Percentiles rank a stretch among this genome's conserved stretches.
Conservation (phyloP, 2,888 invertebrate genomes). For the Acrocyrtus sp. region DNA sequence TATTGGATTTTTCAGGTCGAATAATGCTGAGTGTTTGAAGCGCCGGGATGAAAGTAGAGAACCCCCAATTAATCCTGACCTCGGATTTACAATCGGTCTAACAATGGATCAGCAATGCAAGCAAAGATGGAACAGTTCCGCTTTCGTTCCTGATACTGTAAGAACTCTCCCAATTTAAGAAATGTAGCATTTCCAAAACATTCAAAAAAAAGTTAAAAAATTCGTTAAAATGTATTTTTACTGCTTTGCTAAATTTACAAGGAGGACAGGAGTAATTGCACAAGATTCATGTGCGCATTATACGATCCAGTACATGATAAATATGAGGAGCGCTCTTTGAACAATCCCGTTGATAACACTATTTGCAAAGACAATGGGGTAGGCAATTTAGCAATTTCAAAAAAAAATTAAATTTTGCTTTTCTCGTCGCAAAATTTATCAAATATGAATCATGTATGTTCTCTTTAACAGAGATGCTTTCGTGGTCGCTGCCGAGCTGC, state of each 20-base stretch:
- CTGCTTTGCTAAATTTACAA: no score
- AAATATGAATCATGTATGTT: no score
- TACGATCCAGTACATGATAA: no score
- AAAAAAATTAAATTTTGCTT: background rate
- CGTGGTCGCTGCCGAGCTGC: constrained; percentile 27
- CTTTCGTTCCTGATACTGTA: background rate
- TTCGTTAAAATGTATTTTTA: no score
- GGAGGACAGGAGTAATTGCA: constrained; percentile 5
- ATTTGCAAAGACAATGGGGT: background rate
- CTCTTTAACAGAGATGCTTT: constrained; percentile 1
- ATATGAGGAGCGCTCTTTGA: background rate
- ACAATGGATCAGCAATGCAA: constrained; percentile 37
- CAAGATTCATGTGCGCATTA: background rate
- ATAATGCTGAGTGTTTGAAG: constrained; percentile 19
- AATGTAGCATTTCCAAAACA: no score
- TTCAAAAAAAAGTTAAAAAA: background rate
- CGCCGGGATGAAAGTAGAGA: constrained; percentile 4
- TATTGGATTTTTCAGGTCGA: no score
- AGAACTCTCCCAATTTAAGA: no score
- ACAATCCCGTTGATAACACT: constrained; percentile 29
- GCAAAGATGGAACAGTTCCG: background rate
- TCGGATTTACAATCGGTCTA: constrained; percentile 14
- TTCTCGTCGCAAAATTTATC: background rate
- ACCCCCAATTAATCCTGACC: constrained; percentile 10
- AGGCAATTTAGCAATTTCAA: background rate